These are phyloP conservation scores for Molorchus minor DNA, from an alignment of 2,888 invertebrate genomes.

Conservation along the genomic window DNA sequence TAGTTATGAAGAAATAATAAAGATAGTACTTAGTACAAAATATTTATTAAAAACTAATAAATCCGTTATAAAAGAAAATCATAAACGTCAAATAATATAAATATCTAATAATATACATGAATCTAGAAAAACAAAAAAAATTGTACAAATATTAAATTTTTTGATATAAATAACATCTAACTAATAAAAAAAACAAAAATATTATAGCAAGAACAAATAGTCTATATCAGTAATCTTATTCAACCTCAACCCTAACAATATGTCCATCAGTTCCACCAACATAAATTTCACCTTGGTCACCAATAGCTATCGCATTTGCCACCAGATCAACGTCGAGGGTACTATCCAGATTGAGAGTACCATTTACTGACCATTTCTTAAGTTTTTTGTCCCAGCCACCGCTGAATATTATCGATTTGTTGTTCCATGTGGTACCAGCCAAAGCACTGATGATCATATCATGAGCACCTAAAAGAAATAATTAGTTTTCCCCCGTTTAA, in stretches of 20 bases:
- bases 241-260: conserved; percentile 51
- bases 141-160: no score
- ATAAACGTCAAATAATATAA: no score
- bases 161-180: no score
- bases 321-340: conserved; percentile 45
- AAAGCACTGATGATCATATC: conserved; percentile 61
- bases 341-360: conserved; percentile 37
- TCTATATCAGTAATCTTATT: no score
- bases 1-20: no score
- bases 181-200: no score
- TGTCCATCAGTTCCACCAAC: conserved; percentile 63
- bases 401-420: conserved; percentile 53
- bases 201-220: no score
- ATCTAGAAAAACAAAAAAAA: no score
- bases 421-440: conserved; percentile 48
- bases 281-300: conserved; percentile 57
- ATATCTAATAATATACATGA: no score
- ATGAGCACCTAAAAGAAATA: background rate
- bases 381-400: conserved; percentile 63
- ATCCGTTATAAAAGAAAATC: no score
- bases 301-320: conserved; percentile 44
- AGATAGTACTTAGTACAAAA: no score
- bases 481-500: background rate
- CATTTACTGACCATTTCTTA: conserved; percentile 59
- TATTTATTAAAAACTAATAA: no score